Base-by-base conservation (phyloP, 2,888 invertebrate genomes). In the Operophtera brumata region DNA sequence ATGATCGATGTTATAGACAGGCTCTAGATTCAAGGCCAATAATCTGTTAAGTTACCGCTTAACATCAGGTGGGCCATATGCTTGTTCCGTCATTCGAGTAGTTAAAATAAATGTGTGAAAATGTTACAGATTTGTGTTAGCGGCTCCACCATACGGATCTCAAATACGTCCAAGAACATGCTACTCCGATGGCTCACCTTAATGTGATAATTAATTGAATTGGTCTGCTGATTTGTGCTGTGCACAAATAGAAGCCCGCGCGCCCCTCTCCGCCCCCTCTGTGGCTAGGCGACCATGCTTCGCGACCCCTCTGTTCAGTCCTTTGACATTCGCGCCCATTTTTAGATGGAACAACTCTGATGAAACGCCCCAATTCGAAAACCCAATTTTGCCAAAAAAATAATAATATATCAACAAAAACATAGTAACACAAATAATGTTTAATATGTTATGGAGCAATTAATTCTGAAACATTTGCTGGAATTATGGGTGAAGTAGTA, bases 121-220 rank as follows among this genome's bases (percentile, higher is more conserved):
- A 71, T 65, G 71, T 62, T 62, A 67, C 64, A 67, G 70, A 70
- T 75, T 73, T 67, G 69, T 55, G 64, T 54, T 68, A 71, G 64
- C 66, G 74, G 75, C 68, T 79, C 74, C 72, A 71, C 74, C 72
- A 71, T 70, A 69, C 69, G 73, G 75, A 77, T 75, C 77, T 70
- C 69, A 72, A 61, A 65, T 72, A 78, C 76, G 70, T 77, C 75
- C 83, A 85, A 84, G 82, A 85, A 76, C 80, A 77, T 75, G 74
- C 68, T 70, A 70, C 77, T 78, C 71, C 80, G 79, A 82, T 85
- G 75, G 84, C 85, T 86, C 89, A 88, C 89, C 85, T 90, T 89
- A 90, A 90, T 90, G 87, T 85, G 78, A 88, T 90, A 88, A 90
- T 90, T 90, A 90, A 90, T 90, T 86, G 86, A 87, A 84, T 82